These are phyloP conservation scores for Dyspetes luteomarginatus DNA, from an alignment of 2,888 invertebrate species.

Conservation along the genomic window DNA sequence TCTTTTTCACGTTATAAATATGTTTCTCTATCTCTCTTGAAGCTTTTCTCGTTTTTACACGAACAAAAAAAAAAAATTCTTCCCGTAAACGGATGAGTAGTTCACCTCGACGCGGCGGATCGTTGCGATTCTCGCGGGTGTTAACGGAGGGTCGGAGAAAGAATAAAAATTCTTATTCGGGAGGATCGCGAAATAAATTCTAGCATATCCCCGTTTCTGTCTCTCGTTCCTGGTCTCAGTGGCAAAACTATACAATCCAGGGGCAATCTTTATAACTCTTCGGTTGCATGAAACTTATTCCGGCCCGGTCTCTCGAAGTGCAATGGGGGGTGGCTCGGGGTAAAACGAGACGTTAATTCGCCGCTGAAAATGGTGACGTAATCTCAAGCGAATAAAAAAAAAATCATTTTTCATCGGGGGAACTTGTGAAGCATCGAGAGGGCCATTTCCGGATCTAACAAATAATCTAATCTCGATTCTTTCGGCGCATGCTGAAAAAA, in stretches of 20 bases:
- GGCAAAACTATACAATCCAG: background rate
- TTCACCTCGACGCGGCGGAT: constrained; percentile 19
- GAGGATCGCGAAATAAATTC: constrained; percentile 54
- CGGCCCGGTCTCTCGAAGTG: constrained; percentile 15
- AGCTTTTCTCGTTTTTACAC: constrained; percentile 53
- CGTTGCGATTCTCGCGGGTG: background rate
- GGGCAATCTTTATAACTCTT: constrained; percentile 44
- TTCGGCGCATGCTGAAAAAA: background rate
- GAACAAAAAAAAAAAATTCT: constrained; percentile 44
- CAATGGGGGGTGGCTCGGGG: no score
- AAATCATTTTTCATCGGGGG: background rate
- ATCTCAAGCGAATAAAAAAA: no score
- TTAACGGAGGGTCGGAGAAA: background rate
- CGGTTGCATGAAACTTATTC: constrained; percentile 42
- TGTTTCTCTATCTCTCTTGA: constrained; percentile 13
- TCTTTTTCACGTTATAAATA: no score
- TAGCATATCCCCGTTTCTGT: background rate
- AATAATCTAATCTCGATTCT: background rate
- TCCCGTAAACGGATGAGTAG: constrained; percentile 28
- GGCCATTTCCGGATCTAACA: background rate
- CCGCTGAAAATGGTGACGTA: background rate
- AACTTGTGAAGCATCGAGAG: background rate
- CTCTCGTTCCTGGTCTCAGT: background rate
- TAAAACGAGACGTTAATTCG: background rate
- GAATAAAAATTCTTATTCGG: constrained; percentile 43